A percentile compares a stretch with the other conserved stretches of the same genome.
phyloP scores from a whole-genome alignment of 2,888 invertebrate species.

The Globia sparganii region DNA sequence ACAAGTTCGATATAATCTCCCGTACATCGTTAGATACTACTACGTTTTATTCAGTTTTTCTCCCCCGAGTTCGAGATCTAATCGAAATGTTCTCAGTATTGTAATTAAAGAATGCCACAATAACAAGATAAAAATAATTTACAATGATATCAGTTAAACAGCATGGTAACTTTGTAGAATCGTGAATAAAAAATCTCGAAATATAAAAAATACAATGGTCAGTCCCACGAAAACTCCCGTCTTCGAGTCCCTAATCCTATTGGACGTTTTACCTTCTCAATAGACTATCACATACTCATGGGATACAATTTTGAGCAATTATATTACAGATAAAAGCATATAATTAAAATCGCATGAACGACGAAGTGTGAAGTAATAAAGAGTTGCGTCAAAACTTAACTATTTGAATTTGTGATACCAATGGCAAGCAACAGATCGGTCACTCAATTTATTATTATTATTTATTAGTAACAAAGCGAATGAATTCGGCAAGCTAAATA shows the following conservation, averaged over 20 bases:
- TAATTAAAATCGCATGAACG: constrained; percentile 44
- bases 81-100: constrained; percentile 55
- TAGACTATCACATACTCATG: constrained; percentile 75
- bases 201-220: constrained; percentile 66
- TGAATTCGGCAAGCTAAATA: constrained; percentile 83
- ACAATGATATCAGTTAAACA: constrained; percentile 66
- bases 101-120: constrained; percentile 54
- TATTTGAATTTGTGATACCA: constrained; percentile 78
- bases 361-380: constrained; percentile 27
- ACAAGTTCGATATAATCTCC: constrained; percentile 59
- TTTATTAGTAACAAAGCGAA: constrained; percentile 73
- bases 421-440: constrained; percentile 81
- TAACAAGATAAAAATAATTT: constrained; percentile 63
- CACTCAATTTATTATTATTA: constrained; percentile 59
- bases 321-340: constrained; percentile 65
- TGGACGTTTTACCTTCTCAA: constrained; percentile 73
- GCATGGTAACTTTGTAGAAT: constrained; percentile 74
- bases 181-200: constrained; percentile 65
- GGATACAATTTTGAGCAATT: constrained; percentile 83
- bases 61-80: constrained; percentile 55
- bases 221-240: constrained; percentile 55
- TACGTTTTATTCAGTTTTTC: constrained; percentile 48
- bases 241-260: constrained; percentile 62
- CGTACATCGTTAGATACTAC: constrained; percentile 55
- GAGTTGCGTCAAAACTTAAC: constrained; percentile 51